phyloP scores from a whole-genome alignment of 2,797 vertebrate species.

The Taeniopygia guttata region DNA sequence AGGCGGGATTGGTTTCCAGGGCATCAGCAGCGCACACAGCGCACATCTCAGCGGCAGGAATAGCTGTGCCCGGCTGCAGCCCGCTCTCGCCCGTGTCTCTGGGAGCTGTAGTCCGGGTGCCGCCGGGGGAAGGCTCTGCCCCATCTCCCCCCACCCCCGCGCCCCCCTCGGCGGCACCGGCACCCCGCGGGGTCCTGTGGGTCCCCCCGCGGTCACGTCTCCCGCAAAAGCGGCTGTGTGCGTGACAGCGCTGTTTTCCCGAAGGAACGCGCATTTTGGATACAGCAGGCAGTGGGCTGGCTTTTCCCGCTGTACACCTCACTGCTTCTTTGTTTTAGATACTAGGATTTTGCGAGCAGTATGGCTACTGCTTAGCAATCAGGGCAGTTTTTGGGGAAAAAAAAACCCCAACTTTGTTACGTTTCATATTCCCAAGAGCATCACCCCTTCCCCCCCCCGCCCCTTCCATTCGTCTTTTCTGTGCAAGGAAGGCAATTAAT shows the following conservation, averaged over 20 bases:
- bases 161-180: not conserved
- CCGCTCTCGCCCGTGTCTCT: not conserved
- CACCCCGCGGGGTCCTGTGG: not conserved
- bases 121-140: not conserved
- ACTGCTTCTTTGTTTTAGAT: not conserved
- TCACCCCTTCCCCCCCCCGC: not conserved
- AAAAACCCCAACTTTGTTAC: not conserved
- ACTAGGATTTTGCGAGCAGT: not conserved
- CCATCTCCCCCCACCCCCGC: not conserved
- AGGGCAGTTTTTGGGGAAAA: not conserved
- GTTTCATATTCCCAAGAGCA: not conserved
- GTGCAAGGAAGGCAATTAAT: not conserved
- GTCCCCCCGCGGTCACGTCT: not conserved
- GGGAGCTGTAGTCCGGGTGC: not conserved
- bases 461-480: not conserved
- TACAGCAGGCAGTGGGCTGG: not conserved
- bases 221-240: not conserved
- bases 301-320: not conserved
- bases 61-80: not conserved
- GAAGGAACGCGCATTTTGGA: not conserved
- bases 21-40: not conserved
- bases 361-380: not conserved
- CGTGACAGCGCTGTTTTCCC: not conserved
- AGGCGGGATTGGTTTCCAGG: not conserved
- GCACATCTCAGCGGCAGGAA: not conserved